Evolutionary conservation across 2,113 vertebrate genomes (phyloP), one percentile per base, ranked within the genome.

Genomic region (Platycercus adscitus): DNA sequence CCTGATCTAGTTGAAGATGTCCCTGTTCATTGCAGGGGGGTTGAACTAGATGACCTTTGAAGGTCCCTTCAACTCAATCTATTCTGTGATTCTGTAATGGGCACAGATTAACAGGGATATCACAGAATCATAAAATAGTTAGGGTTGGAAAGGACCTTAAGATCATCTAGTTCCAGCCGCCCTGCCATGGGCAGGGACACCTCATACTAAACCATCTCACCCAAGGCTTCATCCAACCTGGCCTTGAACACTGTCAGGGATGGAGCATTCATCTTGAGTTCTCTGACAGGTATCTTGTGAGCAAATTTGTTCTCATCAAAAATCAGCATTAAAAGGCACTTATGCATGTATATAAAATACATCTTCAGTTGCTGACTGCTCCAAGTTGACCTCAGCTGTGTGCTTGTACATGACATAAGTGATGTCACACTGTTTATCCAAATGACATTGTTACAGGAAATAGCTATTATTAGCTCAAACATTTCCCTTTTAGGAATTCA

Each of bases 381-480:
- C 44, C 61, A 52, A 53, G 18, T 94, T 81, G 84, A 47, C 25
- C 11, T 92, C 84, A 79, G 73, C 63, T 63, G 19, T 50, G 35
- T 55, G 23, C 39, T 68, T 87, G 21, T 64, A 5, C 43, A 25
- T 78, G 89, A 35, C 29, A 7, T 33, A 78, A 92, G 26, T 69
- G 70, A 78, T 86, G 56, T 92, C 63, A 64, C 61, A 29, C 17
- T 72, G 26, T 81, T 94, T 89, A 78, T 80, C 77, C 56, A 76
- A 71, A 76, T 89, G 84, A 79, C 87, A 56, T 80, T 95, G 73
- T 79, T 87, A 72, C 47, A 75, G 91, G 72, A 90, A 91, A 61
- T 71, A 81, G 35, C 37, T 95, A 41, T 93, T 88, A 81, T 79
- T 93, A 93, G 81, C 33, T 44, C 16, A 71, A 47, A 76, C 5